These are phyloP conservation scores for Falco peregrinus DNA, from an alignment of 2,797 vertebrate species.

Conservation along the genomic window DNA sequence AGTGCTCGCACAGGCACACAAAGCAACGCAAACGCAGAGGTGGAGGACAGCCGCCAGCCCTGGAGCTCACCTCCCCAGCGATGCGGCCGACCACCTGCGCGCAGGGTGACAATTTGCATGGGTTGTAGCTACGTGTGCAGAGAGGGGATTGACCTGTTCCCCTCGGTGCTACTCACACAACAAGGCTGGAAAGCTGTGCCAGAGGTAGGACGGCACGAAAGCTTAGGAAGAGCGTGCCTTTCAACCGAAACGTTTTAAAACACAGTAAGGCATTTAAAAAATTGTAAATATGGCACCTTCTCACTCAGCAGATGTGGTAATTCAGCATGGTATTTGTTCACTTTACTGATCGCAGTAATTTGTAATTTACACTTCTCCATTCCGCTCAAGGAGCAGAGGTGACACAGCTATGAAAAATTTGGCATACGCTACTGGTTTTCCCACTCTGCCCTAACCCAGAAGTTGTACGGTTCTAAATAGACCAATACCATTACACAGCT, in stretches of 20 bases:
- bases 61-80: not conserved
- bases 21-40: accelerated
- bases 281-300: not conserved
- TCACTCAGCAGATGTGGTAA: not conserved
- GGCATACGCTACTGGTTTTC: not conserved
- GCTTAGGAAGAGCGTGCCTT: not conserved
- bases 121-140: accelerated
- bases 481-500: not conserved
- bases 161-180: not conserved
- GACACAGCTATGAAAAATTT: not conserved
- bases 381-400: not conserved
- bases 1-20: accelerated
- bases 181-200: not conserved
- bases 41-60: not conserved
- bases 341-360: not conserved
- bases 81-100: accelerated
- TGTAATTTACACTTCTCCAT: not conserved
- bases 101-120: not conserved
- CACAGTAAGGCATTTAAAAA: not conserved
- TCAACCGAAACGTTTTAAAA: not conserved
- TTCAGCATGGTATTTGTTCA: not conserved
- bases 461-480: not conserved
- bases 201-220: not conserved
- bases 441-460: not conserved
- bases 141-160: not conserved